Evolutionary conservation across 64 coral and sea anemone genomes (phyloP).

Genomic region (Pachyseris speciosa): DNA sequence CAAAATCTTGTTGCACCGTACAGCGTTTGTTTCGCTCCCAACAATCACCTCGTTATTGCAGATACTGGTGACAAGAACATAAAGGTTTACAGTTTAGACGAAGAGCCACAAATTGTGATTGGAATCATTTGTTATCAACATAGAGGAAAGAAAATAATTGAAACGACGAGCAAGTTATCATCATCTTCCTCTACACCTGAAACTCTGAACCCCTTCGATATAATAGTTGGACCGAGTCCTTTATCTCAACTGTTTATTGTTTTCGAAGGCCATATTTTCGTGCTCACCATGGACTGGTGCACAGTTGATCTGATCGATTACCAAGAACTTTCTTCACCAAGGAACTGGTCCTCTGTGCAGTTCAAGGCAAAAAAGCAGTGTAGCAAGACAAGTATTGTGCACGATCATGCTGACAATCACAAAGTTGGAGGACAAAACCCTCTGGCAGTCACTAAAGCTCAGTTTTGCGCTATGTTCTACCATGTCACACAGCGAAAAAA

Average conservation of each 20-base stretch:
- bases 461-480: slow-evolving; percentile 43
- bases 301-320: slow-evolving; percentile 4
- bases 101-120: not conserved
- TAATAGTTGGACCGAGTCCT: slow-evolving; percentile 1
- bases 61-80: not conserved
- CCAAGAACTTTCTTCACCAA: not conserved
- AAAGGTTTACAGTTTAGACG: slow-evolving; percentile 10
- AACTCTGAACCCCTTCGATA: not conserved
- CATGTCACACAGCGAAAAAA: slow-evolving; percentile 13
- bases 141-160: not conserved
- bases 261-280: not conserved
- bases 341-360: not conserved
- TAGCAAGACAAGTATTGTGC: not conserved
- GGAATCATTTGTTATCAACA: not conserved
- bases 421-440: slow-evolving; percentile 25
- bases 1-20: not conserved
- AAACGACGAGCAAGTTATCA: not conserved
- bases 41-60: not conserved
- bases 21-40: slow-evolving; percentile 10
- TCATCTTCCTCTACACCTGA: not conserved
- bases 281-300: slow-evolving; percentile 18
- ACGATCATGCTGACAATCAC: slow-evolving; percentile 41
- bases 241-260: slow-evolving; percentile 19
- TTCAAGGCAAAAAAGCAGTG: not conserved
- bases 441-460: slow-evolving; percentile 8